A percentile compares a stretch with the other conserved stretches of the same genome.
phyloP scores from a whole-genome alignment of 2,113 vertebrate genomes.

The Hemiprocne comata region DNA sequence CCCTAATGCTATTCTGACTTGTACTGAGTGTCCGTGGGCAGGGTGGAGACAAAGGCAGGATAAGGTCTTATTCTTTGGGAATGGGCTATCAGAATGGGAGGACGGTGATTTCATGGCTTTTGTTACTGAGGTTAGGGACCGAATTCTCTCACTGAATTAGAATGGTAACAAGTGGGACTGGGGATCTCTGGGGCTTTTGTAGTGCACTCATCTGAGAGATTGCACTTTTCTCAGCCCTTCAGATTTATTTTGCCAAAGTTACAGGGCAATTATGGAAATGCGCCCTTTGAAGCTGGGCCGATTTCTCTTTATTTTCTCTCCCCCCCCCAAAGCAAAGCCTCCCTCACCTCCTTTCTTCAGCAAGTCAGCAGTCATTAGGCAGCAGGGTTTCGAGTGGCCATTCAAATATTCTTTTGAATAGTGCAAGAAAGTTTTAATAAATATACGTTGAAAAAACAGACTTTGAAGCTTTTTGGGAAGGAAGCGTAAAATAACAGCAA shows the following conservation, averaged over 20 bases:
- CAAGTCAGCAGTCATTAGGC: constrained; percentile 10
- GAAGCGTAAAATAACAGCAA: not conserved
- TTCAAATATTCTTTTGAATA: constrained; percentile 44
- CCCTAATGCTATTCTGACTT: not conserved
- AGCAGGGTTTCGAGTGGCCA: constrained; percentile 34
- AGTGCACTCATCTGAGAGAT: constrained; percentile 93
- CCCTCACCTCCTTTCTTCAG: constrained; percentile 57
- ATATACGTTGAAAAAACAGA: constrained; percentile 14
- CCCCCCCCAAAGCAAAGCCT: constrained; percentile 74
- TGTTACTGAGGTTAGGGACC: constrained; percentile 84
- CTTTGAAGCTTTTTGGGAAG: constrained; percentile 19
- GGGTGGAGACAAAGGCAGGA: constrained; percentile 80
- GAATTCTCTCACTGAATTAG: constrained; percentile 85
- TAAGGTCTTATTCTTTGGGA: constrained; percentile 82
- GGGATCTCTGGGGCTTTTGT: constrained; percentile 85
- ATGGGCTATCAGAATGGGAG: constrained; percentile 72
- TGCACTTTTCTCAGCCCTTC: constrained; percentile 89
- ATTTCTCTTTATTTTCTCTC: constrained; percentile 83
- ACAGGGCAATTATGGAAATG: constrained; percentile 99
- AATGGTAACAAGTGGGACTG: constrained; percentile 90
- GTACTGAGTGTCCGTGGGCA: constrained; percentile 36
- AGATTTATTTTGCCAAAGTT: constrained; percentile 93
- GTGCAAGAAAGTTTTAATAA: constrained; percentile 38
- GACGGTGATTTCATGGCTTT: constrained; percentile 89
- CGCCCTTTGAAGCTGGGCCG: constrained; percentile 88